Conservation (phyloP, 2,888 invertebrate species). For the Folsomia manolachei region DNA sequence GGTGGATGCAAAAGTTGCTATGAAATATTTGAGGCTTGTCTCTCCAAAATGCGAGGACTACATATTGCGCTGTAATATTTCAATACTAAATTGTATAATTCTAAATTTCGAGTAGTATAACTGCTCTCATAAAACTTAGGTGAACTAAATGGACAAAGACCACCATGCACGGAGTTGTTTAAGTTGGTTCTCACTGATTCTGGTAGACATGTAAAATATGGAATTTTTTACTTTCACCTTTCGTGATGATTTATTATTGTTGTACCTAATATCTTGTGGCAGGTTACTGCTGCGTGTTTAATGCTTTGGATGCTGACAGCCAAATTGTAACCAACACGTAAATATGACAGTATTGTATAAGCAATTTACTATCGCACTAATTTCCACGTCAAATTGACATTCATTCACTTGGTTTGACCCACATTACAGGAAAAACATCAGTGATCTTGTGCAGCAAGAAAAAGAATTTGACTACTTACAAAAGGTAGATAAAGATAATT, state of each 20-base stretch:
- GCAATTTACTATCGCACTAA: neutral
- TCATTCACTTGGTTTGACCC: neutral
- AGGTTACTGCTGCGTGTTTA: slow-evolving; percentile 50
- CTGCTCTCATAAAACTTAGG: no score
- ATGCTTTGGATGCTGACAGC: slow-evolving; percentile 37
- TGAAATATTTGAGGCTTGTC: slow-evolving; percentile 43
- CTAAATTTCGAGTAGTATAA: no score
- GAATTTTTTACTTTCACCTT: neutral
- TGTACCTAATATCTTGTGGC: neutral
- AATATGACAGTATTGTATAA: neutral
- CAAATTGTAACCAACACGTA: slow-evolving; percentile 26
- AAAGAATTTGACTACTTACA: slow-evolving; percentile 47
- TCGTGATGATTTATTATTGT: neutral
- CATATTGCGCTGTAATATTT: slow-evolving; percentile 37
- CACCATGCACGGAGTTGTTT: slow-evolving; percentile 42
- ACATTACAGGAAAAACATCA: slow-evolving; percentile 29
- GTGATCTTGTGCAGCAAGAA: slow-evolving; percentile 45
- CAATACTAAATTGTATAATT: no score
- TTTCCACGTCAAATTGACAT: neutral
- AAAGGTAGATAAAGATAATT: no score
- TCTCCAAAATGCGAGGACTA: slow-evolving; percentile 50
- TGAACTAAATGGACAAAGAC: slow-evolving; percentile 43
- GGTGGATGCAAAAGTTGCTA: slow-evolving; percentile 34
- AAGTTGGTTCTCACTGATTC: slow-evolving; percentile 47
- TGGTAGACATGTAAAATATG: neutral